Percentiles rank a stretch among this genome's conserved stretches.
These are phyloP conservation scores for Dyspetes luteomarginatus DNA, from an alignment of 2,888 invertebrate species.

Conservation along the genomic window DNA sequence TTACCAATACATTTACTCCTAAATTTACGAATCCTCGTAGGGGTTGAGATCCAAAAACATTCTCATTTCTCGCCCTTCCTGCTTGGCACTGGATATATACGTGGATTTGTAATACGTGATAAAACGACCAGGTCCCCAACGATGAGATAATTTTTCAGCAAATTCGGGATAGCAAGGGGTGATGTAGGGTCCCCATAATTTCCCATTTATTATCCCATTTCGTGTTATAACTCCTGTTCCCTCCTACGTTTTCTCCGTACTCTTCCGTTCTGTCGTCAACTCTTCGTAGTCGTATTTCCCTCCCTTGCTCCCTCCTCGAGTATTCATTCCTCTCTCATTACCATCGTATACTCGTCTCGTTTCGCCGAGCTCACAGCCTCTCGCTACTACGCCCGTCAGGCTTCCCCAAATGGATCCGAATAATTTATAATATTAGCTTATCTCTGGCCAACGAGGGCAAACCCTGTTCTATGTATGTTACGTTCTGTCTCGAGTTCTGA, in stretches of 20 bases:
- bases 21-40: neutral
- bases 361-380: constrained; percentile 31
- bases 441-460: constrained; percentile 48
- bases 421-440: constrained; percentile 71
- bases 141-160: constrained; percentile 63
- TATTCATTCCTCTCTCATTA: constrained; percentile 5
- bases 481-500: constrained; percentile 33
- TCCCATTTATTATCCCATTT: constrained; percentile 66
- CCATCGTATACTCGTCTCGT: constrained; percentile 46
- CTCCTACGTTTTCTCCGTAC: constrained; percentile 26
- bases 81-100: neutral
- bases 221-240: constrained; percentile 60
- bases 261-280: constrained; percentile 7
- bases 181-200: constrained; percentile 65
- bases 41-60: constrained; percentile 25
- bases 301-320: neutral
- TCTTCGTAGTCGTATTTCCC: neutral
- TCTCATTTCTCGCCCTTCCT: constrained; percentile 20
- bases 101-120: constrained; percentile 15
- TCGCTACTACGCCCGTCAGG: constrained; percentile 47
- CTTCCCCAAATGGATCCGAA: constrained; percentile 66
- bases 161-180: constrained; percentile 66
- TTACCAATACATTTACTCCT: constrained; percentile 1
- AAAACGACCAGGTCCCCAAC: constrained; percentile 12
- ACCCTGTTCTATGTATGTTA: constrained; percentile 53